Conservation (phyloP, 2,797 vertebrate genomes). For the Ctenosaura bakeri region DNA sequence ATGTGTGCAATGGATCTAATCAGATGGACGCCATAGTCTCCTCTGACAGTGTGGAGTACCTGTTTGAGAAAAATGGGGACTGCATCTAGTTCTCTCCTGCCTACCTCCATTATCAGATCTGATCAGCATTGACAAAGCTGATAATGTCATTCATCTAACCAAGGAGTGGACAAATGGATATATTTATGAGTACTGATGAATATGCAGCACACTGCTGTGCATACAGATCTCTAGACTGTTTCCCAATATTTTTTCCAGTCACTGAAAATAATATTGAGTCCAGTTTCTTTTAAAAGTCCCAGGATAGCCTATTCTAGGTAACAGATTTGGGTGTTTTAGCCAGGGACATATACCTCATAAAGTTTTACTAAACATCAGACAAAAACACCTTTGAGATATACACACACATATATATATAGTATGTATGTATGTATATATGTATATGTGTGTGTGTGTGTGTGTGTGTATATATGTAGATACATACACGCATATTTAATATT, state of each 20-base stretch:
- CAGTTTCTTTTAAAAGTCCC: slow-evolving; percentile 12
- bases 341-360: background rate
- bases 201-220: background rate
- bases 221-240: background rate
- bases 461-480: background rate
- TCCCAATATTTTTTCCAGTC: background rate
- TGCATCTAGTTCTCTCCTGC: background rate
- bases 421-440: too few species aligned
- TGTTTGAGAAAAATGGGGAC: background rate
- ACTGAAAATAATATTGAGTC: slow-evolving; percentile 10
- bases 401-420: too few species aligned
- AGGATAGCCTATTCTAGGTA: slow-evolving; percentile 1
- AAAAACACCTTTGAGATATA: background rate
- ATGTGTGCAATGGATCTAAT: background rate
- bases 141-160: background rate
- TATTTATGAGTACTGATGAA: slow-evolving; percentile 1
- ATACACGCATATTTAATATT: background rate
- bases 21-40: background rate
- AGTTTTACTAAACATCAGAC: slow-evolving; percentile 16
- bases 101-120: background rate
- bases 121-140: background rate
- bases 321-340: slow-evolving; percentile 20
- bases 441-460: too few species aligned
- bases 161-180: background rate
- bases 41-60: too few species aligned